Evolutionary conservation across 2,888 invertebrate species (phyloP).

Genomic region (Thelaira solivaga): DNA sequence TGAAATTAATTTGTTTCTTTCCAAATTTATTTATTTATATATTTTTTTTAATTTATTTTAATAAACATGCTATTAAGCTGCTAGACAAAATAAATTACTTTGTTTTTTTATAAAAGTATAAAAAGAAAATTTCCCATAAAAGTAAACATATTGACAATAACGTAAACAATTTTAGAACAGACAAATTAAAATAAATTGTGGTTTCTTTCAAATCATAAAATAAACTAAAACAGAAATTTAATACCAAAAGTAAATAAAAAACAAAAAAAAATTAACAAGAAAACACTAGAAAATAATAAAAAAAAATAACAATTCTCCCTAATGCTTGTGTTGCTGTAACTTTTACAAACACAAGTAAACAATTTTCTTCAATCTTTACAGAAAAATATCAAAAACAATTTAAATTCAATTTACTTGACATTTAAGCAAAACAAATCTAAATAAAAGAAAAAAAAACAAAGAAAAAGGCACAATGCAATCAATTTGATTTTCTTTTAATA

Average conservation of each 20-base stretch:
- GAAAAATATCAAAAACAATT: constrained; percentile 50
- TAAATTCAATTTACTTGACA: constrained; percentile 51
- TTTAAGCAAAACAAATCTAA: constrained; percentile 25
- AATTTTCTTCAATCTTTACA: too few relatives aligned
- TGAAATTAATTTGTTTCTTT: constrained; percentile 4
- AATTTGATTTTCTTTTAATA: too few relatives aligned
- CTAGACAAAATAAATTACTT: constrained; percentile 48
- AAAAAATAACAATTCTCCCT: constrained; percentile 35
- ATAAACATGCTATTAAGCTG: constrained; percentile 57
- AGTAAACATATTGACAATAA: constrained; percentile 40
- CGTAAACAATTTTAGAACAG: constrained; percentile 35
- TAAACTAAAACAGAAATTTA: constrained; percentile 9
- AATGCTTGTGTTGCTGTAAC: constrained; percentile 16
- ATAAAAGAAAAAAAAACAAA: constrained; percentile 5
- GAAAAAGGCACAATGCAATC: constrained; percentile 36
- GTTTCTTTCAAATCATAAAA: constrained; percentile 32
- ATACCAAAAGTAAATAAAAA: constrained; percentile 18
- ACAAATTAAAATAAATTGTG: constrained; percentile 58
- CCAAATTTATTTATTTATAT: constrained; percentile 7
- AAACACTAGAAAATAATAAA: constrained; percentile 15
- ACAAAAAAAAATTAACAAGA: constrained; percentile 23
- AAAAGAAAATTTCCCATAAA: constrained; percentile 11
- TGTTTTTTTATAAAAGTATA: background rate
- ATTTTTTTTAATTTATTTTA: constrained; percentile 34
- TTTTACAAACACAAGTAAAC: background rate